phyloP scores from a whole-genome alignment of 1,140 invertebrate species.

The Drosophila rufa region DNA sequence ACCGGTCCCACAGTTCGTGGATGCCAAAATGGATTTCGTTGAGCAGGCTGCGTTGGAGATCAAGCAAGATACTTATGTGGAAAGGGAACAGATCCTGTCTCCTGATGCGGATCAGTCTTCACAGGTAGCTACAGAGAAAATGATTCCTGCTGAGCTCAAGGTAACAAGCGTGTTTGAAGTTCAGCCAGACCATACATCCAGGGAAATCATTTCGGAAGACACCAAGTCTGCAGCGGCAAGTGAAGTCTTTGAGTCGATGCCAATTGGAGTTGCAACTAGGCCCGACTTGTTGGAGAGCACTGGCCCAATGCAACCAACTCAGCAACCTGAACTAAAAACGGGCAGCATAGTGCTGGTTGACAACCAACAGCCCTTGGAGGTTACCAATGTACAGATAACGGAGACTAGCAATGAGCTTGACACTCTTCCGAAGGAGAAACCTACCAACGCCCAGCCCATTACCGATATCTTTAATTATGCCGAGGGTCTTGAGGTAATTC shows the following conservation, averaged over 20 bases:
- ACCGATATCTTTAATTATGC: constrained; percentile 43
- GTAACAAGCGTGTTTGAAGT: constrained; percentile 46
- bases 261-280: constrained; percentile 45
- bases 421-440: background rate
- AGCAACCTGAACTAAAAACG: constrained; percentile 43
- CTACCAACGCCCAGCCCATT: constrained; percentile 18
- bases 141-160: constrained; percentile 35
- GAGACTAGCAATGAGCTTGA: constrained; percentile 46
- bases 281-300: constrained; percentile 32
- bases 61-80: constrained; percentile 46
- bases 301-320: constrained; percentile 9
- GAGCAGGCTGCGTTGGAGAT: constrained; percentile 63
- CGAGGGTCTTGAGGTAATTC: constrained; percentile 37
- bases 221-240: constrained; percentile 19
- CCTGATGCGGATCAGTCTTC: background rate
- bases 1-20: constrained; percentile 12
- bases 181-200: constrained; percentile 29
- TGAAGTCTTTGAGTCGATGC: constrained; percentile 37
- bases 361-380: constrained; percentile 53
- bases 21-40: constrained; percentile 52
- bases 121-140: constrained; percentile 32
- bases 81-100: constrained; percentile 39
- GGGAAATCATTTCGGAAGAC: constrained; percentile 25
- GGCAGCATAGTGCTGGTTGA: constrained; percentile 36
- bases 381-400: constrained; percentile 54